phyloP scores from a whole-genome alignment of 2,888 invertebrate genomes.

The Teleiodes luculella region DNA sequence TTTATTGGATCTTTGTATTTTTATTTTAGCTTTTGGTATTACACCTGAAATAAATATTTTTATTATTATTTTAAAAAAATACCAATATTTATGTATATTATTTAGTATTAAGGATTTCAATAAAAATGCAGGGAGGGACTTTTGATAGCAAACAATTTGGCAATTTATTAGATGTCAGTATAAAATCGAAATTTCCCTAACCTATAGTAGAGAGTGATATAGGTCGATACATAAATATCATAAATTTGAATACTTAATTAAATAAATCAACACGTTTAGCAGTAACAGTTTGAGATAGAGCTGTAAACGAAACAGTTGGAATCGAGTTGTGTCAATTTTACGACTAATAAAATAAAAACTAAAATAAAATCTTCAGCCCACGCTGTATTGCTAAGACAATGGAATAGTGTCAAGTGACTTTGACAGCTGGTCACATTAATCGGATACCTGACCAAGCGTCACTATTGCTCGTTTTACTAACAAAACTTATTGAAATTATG shows the following conservation, averaged over 20 bases:
- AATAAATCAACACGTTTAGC: constrained; percentile 26
- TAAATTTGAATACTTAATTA: constrained; percentile 17
- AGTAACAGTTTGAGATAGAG: constrained; percentile 33
- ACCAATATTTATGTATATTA: no score
- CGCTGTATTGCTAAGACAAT: constrained; percentile 28
- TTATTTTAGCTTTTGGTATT: no score
- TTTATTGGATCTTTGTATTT: no score
- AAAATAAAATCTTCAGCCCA: constrained; percentile 36
- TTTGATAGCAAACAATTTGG: no score
- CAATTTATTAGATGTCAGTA: no score
- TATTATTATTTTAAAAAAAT: no score
- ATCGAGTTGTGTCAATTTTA: constrained; percentile 28
- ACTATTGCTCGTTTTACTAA: neutral
- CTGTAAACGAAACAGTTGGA: constrained; percentile 31
- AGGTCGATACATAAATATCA: neutral
- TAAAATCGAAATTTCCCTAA: no score
- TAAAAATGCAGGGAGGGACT: no score
- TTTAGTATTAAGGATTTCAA: no score
- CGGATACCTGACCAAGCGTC: neutral
- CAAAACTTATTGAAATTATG: no score
- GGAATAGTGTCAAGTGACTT: constrained; percentile 11
- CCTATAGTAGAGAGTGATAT: no score
- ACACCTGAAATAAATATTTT: no score
- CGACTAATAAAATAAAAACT: constrained; percentile 40
- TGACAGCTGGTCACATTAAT: constrained; percentile 21